A percentile compares a stretch with the other conserved stretches of the same genome.
Conservation (phyloP, 1,140 invertebrate species). For the Medauroidea extradentata region DNA sequence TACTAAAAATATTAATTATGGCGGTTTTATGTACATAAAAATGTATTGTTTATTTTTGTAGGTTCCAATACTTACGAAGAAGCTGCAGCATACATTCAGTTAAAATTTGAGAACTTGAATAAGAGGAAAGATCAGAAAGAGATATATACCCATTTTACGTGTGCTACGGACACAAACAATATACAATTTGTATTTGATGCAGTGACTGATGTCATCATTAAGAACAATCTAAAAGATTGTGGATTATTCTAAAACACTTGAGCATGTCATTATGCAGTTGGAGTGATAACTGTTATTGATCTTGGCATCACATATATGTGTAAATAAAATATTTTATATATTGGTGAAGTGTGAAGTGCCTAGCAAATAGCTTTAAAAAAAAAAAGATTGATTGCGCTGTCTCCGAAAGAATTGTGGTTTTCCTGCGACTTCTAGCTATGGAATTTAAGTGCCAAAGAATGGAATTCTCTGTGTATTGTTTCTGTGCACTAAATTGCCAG, state of each 20-base stretch:
- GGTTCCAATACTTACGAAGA: slow-evolving; percentile 84
- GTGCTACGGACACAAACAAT: slow-evolving; percentile 87
- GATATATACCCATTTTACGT: slow-evolving; percentile 90
- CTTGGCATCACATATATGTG: no score
- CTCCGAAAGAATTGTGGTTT: no score
- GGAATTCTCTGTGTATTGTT: background rate
- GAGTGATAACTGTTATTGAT: no score
- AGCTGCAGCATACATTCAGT: slow-evolving; percentile 80
- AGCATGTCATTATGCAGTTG: no score
- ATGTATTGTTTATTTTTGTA: slow-evolving; percentile 34
- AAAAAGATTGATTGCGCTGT: no score
- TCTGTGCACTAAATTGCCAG: slow-evolving; percentile 6
- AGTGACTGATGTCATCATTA: slow-evolving; percentile 90
- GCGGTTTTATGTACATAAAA: no score
- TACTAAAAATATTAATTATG: no score
- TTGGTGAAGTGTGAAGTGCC: no score
- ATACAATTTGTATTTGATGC: slow-evolving; percentile 91
- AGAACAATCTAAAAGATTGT: slow-evolving; percentile 90
- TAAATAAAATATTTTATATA: no score
- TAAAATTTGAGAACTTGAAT: slow-evolving; percentile 85
- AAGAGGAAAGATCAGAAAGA: slow-evolving; percentile 83
- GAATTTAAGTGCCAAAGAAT: no score
- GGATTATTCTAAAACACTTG: slow-evolving; percentile 61
- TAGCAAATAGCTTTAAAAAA: no score
- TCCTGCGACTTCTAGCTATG: no score